Evolutionary conservation across 64 coral and sea anemone genomes (phyloP).

Genomic region (Pocillopora damicornis): DNA sequence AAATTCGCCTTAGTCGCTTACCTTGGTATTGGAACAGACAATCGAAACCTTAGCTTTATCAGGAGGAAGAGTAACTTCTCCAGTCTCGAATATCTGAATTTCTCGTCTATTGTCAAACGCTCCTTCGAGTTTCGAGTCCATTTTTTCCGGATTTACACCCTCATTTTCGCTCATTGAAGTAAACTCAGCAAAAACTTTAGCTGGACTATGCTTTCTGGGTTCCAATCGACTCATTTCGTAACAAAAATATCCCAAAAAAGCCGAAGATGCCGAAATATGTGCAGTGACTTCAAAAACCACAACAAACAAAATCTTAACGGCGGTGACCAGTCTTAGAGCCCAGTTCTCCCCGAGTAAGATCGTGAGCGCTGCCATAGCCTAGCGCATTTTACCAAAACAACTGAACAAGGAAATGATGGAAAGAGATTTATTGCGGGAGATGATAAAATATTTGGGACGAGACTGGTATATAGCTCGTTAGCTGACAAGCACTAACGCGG

Average conservation of each 20-base stretch:
- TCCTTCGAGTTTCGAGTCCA: slow-evolving; percentile 1
- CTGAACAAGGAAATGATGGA: no score
- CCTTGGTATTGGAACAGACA: slow-evolving; percentile 78
- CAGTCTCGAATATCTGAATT: slow-evolving; percentile 93
- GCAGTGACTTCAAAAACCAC: no score
- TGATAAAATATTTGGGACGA: no score
- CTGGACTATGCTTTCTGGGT: slow-evolving; percentile 79
- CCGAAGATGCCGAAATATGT: no score
- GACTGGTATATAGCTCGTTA: no score
- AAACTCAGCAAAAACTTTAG: slow-evolving; percentile 92
- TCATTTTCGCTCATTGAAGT: slow-evolving; percentile 60
- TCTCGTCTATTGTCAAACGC: slow-evolving; percentile 38
- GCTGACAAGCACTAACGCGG: no score
- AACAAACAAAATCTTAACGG: no score
- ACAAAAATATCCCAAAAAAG: neutral
- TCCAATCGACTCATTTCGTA: slow-evolving; percentile 56
- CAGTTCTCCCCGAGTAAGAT: no score
- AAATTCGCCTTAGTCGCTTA: neutral
- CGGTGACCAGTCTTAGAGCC: no score
- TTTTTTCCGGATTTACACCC: neutral
- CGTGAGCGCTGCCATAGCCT: no score
- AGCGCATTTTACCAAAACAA: no score
- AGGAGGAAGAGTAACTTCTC: slow-evolving; percentile 75
- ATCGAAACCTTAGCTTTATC: slow-evolving; percentile 88
- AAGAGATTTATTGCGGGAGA: no score